Evolutionary conservation across 2,113 vertebrate species (phyloP).

Genomic region (Theropithecus gelada): DNA sequence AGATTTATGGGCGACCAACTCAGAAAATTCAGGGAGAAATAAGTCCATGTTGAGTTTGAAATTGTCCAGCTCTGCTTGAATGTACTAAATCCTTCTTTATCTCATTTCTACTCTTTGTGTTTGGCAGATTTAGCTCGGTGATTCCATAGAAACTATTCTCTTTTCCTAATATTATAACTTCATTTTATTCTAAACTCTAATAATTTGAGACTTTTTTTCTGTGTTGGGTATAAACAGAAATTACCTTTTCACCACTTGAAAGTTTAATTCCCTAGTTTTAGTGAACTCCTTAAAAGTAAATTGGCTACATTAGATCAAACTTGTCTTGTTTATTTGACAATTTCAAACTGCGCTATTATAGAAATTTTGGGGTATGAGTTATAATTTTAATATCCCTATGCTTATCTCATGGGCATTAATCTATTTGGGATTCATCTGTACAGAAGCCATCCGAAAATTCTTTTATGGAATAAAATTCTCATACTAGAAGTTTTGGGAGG

Average conservation of each 20-base stretch:
- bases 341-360: conserved; percentile 35
- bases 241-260: conserved; percentile 47
- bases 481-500: not conserved
- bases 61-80: not conserved
- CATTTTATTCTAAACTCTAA: conserved; percentile 52
- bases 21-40: conserved; percentile 24
- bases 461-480: conserved; percentile 19
- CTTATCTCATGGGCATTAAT: not conserved
- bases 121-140: not conserved
- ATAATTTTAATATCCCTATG: not conserved
- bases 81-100: not conserved
- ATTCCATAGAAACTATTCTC: not conserved
- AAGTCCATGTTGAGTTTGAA: not conserved
- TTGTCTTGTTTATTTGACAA: conserved; percentile 53
- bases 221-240: conserved; percentile 55
- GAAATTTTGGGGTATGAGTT: conserved; percentile 51
- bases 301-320: conserved; percentile 5
- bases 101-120: not conserved
- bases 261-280: conserved; percentile 52
- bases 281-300: conserved; percentile 54
- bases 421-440: conserved; percentile 34
- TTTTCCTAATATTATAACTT: conserved; percentile 32
- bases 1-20: conserved; percentile 6
- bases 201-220: conserved; percentile 40
- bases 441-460: not conserved